Evolutionary conservation across 2,797 vertebrate genomes (phyloP), one percentile per base, ranked within the genome.

Genomic region (Hipposideros larvatus): DNA sequence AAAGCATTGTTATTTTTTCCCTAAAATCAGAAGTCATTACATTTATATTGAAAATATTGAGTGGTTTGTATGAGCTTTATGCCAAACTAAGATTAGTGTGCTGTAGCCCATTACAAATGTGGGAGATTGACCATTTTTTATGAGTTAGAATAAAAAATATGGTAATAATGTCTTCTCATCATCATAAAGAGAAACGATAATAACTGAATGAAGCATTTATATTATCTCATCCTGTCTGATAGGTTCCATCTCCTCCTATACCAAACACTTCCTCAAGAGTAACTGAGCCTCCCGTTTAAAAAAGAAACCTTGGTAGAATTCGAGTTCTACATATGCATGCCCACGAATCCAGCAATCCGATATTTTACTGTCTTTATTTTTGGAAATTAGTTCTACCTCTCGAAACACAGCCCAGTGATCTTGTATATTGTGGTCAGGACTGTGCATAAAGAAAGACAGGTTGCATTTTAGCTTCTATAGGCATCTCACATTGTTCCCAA

Each of bases 71-170:
- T 97, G 93, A 94, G 95, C 87, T 96, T 96, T 90, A 73, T 96
- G 84, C 91, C 96, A 95, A 97, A 96, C 91, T 97, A 94, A 96
- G 94, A 97, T 93, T 92, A 74, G 93, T 96, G 91, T 96, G 95
- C 96, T 96, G 41, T 85, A 92, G 77, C 75, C 97, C 94, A 91
- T 98, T 97, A 93, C 94, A 94, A 95, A 96, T 94, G 91, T 87
- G 77, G 87, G 87, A 91, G 96, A 97, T 93, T 79, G 97, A 89
- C 93, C 96, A 96, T 96, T 96, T 95, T 95, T 96, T 97, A 96
- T 94, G 80, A 96, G 95, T 96, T 97, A 91, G 97, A 96, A 95
- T 97, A 97, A 97, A 97, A 97, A 97, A 97, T 97, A 95, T 96
- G 96, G 96, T 97, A 95, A 96, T 97, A 97, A 96, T 96, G 78